Evolutionary conservation across 2,888 invertebrate genomes (phyloP), one percentile per base, ranked within the genome.

Genomic region (Sthenelais limicola): DNA sequence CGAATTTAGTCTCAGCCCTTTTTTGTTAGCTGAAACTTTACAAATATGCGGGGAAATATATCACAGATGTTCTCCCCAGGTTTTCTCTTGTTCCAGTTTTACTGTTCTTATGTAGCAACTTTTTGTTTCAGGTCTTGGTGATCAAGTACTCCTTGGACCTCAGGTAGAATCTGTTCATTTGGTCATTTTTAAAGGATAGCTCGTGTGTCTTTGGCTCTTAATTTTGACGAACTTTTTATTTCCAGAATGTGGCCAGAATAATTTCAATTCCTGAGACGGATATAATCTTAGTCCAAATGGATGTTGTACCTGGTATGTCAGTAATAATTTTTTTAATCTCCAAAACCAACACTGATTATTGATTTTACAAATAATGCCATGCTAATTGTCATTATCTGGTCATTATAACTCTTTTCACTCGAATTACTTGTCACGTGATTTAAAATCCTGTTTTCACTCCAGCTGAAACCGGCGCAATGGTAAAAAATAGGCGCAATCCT

Each of bases 401-500:
- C n/a, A n/a, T n/a, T n/a, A n/a, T n/a, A n/a, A n/a, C n/a, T n/a
- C n/a, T n/a, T n/a, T n/a, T n/a, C n/a, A n/a, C 47, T 15, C 47
- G 18, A 43, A 43, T 43, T 43, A 43, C 47, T 15, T 43, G 47
- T 18, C 47, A 43, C 12, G 18, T 15, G 47, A 12, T 15, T n/a
- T n/a, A n/a, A n/a, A n/a, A n/a, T n/a, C n/a, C n/a, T n/a, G n/a
- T n/a, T n/a, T n/a, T n/a, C n/a, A n/a, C 26, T 3, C 21, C 77
- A 85, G 84, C 82, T 58, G 78, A 83, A 4, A 83, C 83, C 72
- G 85, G 86, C 52, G 84, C 83, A 0, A 84, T 85, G 81, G 81
- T 82, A 58, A 82, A 77, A 74, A 82, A 81, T 51, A 71, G 82
- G 52, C 81, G 80, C 52, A 76, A 80, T 35, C 78, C 80, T 56